Percentiles rank a stretch among this genome's conserved stretches.
phyloP scores from a whole-genome alignment of 2,888 invertebrate species.

The Molanna angustata region DNA sequence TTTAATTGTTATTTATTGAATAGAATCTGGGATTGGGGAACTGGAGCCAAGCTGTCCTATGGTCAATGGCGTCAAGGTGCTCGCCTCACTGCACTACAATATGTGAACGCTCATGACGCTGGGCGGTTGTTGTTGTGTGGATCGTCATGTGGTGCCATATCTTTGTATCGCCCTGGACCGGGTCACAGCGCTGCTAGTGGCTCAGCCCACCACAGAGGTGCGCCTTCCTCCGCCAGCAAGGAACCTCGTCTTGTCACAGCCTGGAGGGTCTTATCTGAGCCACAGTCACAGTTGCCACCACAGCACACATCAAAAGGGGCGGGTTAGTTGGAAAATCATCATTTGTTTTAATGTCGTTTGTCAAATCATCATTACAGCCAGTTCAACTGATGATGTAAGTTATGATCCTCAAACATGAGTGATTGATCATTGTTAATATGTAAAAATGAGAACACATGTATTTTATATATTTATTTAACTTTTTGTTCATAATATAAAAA shows the following conservation, averaged over 20 bases:
- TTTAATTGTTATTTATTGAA: too few relatives aligned
- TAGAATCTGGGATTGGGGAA: slow-evolving; percentile 83
- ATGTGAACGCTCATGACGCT: slow-evolving; percentile 86
- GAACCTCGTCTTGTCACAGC: slow-evolving; percentile 68
- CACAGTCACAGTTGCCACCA: slow-evolving; percentile 32
- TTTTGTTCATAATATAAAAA: too few relatives aligned
- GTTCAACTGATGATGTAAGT: too few relatives aligned
- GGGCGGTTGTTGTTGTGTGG: slow-evolving; percentile 57
- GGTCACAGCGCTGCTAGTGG: slow-evolving; percentile 7
- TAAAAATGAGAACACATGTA: too few relatives aligned
- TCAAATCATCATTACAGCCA: too few relatives aligned
- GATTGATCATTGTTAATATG: too few relatives aligned
- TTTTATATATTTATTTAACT: too few relatives aligned
- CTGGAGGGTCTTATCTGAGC: slow-evolving; percentile 81
- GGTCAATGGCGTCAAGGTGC: slow-evolving; percentile 57
- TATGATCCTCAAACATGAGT: too few relatives aligned
- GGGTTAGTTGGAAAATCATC: too few relatives aligned
- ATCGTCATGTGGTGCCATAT: slow-evolving; percentile 58
- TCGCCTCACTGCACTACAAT: slow-evolving; percentile 78
- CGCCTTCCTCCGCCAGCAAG: slow-evolving; percentile 31
- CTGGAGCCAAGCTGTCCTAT: slow-evolving; percentile 65
- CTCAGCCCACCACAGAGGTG: neutral
- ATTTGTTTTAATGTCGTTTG: too few relatives aligned
- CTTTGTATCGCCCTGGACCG: slow-evolving; percentile 58
- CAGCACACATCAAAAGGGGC: slow-evolving; percentile 13